A percentile compares a stretch with the other conserved stretches of the same genome.
Conservation (phyloP, 2,797 vertebrate genomes). For the Falco novaeseelandiae region DNA sequence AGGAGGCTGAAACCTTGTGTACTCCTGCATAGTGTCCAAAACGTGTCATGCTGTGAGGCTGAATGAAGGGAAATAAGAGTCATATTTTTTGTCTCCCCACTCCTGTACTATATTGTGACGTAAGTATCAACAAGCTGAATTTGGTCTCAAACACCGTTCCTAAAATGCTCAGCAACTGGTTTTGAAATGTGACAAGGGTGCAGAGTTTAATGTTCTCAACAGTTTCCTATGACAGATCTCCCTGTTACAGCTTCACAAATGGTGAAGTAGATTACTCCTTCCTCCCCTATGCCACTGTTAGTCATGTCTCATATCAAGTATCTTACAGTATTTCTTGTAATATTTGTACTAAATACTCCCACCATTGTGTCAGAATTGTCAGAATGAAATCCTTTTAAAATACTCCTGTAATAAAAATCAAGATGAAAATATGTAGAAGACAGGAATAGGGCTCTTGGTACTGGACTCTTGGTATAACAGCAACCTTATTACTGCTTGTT, state of each 20-base stretch:
- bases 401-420: not conserved
- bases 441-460: not conserved
- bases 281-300: accelerated
- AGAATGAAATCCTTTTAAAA: not conserved
- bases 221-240: not conserved
- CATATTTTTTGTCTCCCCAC: accelerated
- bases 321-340: not conserved
- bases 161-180: not conserved
- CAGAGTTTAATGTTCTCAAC: not conserved
- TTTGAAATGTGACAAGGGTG: not conserved
- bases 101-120: not conserved
- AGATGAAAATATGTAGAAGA: not conserved
- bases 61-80: not conserved
- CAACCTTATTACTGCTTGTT: not conserved
- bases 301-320: not conserved
- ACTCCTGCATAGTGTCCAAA: not conserved
- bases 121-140: not conserved
- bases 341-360: not conserved
- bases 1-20: not conserved
- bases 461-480: not conserved
- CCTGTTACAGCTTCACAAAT: not conserved
- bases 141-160: not conserved
- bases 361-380: not conserved
- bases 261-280: not conserved
- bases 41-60: not conserved